Conservation (phyloP, 2,113 vertebrate genomes). For the Pogona vitticeps region DNA sequence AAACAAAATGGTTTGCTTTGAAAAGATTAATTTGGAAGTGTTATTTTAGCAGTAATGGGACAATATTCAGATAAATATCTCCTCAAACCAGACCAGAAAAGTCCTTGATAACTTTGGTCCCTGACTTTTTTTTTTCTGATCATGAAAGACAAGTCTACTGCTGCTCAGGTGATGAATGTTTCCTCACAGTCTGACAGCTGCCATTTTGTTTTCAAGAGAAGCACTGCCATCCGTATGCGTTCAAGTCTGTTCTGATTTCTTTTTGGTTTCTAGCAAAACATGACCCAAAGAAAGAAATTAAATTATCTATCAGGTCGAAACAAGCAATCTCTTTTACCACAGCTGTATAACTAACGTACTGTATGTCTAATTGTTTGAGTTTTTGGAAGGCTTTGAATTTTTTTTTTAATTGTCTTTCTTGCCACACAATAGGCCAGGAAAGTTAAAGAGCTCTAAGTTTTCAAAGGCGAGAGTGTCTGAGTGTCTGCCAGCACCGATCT, state of each 20-base stretch:
- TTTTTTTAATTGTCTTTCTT: conserved; percentile 71
- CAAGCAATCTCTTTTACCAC: conserved; percentile 74
- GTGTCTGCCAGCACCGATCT: conserved; percentile 79
- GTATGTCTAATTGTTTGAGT: conserved; percentile 73
- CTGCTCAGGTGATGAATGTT: conserved; percentile 35
- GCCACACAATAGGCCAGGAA: conserved; percentile 74
- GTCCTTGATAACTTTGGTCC: not conserved
- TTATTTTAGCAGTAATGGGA: not conserved
- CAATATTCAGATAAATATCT: not conserved
- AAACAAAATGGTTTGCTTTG: not conserved
- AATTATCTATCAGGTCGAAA: conserved; percentile 67
- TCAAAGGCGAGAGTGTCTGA: conserved; percentile 78
- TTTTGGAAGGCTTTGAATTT: conserved; percentile 75
- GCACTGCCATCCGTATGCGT: conserved; percentile 39
- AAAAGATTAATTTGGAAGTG: rapidly evolving
- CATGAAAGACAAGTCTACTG: conserved; percentile 43
- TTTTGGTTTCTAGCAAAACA: conserved; percentile 67
- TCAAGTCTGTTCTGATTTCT: conserved; percentile 33
- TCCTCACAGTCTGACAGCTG: conserved; percentile 37
- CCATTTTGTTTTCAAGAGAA: conserved; percentile 70
- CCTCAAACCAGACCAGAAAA: not conserved
- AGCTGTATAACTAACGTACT: conserved; percentile 74
- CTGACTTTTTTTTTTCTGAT: conserved; percentile 29
- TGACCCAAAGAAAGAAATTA: conserved; percentile 71
- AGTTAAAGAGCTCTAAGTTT: conserved; percentile 76